A percentile compares a stretch with the other conserved stretches of the same genome.
Conservation (phyloP, 2,888 invertebrate genomes). For the Eretmocerus hayati region DNA sequence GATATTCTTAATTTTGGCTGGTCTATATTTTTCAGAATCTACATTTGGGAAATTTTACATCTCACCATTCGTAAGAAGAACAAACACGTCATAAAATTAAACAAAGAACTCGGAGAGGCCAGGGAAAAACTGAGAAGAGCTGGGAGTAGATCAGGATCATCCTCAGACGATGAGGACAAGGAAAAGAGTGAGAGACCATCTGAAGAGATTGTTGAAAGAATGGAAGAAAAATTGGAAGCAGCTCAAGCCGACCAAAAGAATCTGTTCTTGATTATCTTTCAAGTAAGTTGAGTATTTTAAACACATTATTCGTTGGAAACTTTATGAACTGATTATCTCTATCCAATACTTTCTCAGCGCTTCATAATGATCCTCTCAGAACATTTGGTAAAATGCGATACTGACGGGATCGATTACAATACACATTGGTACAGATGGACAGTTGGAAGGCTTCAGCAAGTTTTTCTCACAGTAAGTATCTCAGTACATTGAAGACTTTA, state of each 20-base stretch:
- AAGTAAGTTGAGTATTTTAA: constrained; percentile 48
- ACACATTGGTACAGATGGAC: constrained; percentile 97
- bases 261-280: constrained; percentile 93
- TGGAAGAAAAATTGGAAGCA: constrained; percentile 91
- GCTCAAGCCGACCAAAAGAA: constrained; percentile 96
- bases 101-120: constrained; percentile 73
- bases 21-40: constrained; percentile 56
- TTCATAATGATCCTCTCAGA: constrained; percentile 98
- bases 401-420: constrained; percentile 85
- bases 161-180: constrained; percentile 70
- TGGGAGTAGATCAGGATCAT: constrained; percentile 70
- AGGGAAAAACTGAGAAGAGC: constrained; percentile 79
- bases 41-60: constrained; percentile 95
- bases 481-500: constrained; percentile 13
- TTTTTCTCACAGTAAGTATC: constrained; percentile 41
- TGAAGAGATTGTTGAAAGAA: constrained; percentile 83
- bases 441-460: constrained; percentile 87
- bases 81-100: constrained; percentile 81
- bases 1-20: background rate
- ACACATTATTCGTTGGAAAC: background rate
- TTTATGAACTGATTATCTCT: too few species aligned
- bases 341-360: constrained; percentile 51
- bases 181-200: constrained; percentile 58
- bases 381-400: constrained; percentile 88
- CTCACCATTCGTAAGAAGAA: constrained; percentile 95